phyloP scores from a whole-genome alignment of 2,113 vertebrate species.

The Parus major region DNA sequence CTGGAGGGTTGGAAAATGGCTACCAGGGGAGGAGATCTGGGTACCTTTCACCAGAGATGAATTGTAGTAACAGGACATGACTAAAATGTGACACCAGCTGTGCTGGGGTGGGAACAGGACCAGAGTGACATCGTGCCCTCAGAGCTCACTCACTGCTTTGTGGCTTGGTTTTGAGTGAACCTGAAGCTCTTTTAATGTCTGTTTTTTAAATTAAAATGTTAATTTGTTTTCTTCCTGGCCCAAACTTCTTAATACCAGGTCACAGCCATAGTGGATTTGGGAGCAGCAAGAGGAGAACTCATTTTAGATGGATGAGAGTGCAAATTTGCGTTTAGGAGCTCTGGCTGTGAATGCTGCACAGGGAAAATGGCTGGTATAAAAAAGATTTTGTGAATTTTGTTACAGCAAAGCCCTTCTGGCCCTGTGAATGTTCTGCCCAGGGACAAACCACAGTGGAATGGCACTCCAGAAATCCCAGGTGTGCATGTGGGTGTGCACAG shows the following conservation, averaged over 20 bases:
- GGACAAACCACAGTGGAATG: neutral
- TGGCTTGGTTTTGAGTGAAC: constrained; percentile 49
- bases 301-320: neutral
- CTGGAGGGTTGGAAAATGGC: neutral
- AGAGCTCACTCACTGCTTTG: neutral
- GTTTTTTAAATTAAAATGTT: neutral
- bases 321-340: neutral
- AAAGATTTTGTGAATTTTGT: neutral
- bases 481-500: fast-evolving
- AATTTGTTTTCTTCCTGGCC: neutral
- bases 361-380: neutral
- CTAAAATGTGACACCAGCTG: neutral
- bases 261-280: neutral
- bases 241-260: neutral
- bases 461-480: neutral
- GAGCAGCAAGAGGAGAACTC: neutral
- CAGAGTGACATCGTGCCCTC: neutral
- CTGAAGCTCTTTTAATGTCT: constrained; percentile 1
- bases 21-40: neutral
- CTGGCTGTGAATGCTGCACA: fast-evolving
- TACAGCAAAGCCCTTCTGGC: neutral
- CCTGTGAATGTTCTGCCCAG: neutral
- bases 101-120: neutral
- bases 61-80: neutral
- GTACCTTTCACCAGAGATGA: neutral